phyloP scores from a whole-genome alignment of 2,113 vertebrate species.

The Colaptes auratus region DNA sequence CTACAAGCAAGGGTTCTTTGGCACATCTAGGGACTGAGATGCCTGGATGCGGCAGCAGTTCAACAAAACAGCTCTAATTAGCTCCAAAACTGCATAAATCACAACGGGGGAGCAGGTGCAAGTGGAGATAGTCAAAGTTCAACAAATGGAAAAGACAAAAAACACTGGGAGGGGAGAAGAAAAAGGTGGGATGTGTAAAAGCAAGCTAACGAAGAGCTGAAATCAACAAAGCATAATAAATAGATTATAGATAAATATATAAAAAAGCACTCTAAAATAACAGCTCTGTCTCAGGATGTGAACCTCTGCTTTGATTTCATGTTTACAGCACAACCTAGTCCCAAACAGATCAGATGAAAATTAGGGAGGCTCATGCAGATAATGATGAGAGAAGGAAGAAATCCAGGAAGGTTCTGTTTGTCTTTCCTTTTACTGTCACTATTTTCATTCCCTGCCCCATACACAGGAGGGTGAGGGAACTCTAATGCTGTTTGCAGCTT shows the following conservation, averaged over 20 bases:
- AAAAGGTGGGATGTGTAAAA: conserved; percentile 4
- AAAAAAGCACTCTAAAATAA: conserved; percentile 8
- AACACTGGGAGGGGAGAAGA: background rate
- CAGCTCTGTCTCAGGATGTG: conserved; percentile 35
- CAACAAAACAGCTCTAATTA: conserved; percentile 16
- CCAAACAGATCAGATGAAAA: conserved; percentile 42
- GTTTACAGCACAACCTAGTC: background rate
- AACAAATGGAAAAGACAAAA: conserved; percentile 56
- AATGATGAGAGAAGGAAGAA: conserved; percentile 11
- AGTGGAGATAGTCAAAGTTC: background rate
- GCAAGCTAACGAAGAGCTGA: background rate
- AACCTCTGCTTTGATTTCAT: conserved; percentile 38
- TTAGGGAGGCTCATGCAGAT: background rate
- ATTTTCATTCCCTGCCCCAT: conserved; percentile 10
- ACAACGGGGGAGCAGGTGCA: conserved; percentile 32
- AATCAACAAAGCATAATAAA: background rate
- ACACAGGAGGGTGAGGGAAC: conserved; percentile 24
- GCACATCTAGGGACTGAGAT: background rate
- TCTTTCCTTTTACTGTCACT: conserved; percentile 57
- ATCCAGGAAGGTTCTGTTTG: conserved; percentile 66
- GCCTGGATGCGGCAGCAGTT: conserved; percentile 21
- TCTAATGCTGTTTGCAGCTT: background rate
- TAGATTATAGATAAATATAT: background rate
- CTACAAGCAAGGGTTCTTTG: background rate
- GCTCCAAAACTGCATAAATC: conserved; percentile 47